Evolutionary conservation across 2,113 vertebrate species (phyloP), one percentile per base, ranked within the genome.

Genomic region (Aplodontia rufa): DNA sequence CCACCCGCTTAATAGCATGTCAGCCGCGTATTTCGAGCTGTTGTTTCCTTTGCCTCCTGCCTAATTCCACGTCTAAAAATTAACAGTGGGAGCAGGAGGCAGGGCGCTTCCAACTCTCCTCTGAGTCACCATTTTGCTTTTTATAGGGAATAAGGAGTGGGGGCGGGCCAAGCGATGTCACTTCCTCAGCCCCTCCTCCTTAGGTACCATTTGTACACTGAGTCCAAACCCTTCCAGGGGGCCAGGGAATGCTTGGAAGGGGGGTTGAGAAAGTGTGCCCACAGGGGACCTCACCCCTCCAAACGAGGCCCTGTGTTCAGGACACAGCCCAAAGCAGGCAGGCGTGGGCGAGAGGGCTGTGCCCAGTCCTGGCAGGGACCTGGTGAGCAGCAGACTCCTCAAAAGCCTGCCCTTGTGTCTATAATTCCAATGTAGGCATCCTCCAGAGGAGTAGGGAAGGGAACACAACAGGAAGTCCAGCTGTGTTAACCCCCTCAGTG

Each of bases 41-140:
- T 90, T 35, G 96, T 58, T 97, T 86, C 89, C 91, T 94, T 68
- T 95, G 96, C 96, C 93, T 97, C 94, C 94, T 97, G 97, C 96
- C 93, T 96, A 90, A 95, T 98, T 98, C 95, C 91, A 90, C 96
- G 60, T 90, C 96, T 97, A 96, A 96, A 97, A 97, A 98, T 97
- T 93, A 93, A 93, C 97, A 93, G 97, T 51, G 96, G 96, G 97
- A 97, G 94, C 97, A 85, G 94, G 94, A 97, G 96, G 96, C 95
- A 94, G 97, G 96, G 87, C 45, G 94, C 96, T 87, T 97, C 97
- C 94, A 98, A 96, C 97, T 97, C 95, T 92, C 94, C 94, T 96
- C 97, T 98, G 97, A 98, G 97, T 98, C 97, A 98, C 97, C 97
- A 97, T 97, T 97, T 96, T 92, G 97, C 97, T 95, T 98, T 98